A percentile compares a stretch with the other conserved stretches of the same genome.
Conservation (phyloP, 2,797 vertebrate genomes). For the Chiloscyllium punctatum region DNA sequence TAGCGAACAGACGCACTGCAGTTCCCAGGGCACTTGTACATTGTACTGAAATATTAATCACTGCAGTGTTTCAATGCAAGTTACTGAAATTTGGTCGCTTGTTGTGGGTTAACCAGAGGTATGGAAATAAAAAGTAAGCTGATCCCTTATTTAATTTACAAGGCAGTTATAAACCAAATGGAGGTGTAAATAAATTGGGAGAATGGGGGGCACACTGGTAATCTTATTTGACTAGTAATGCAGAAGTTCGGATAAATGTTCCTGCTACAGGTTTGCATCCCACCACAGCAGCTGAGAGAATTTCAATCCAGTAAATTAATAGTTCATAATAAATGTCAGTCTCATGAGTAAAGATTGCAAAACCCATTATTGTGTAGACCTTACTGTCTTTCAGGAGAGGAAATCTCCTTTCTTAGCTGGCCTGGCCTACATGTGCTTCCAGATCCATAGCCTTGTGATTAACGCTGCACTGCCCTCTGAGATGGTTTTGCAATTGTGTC, state of each 20-base stretch:
- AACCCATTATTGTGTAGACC: too few species aligned
- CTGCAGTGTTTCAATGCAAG: background rate
- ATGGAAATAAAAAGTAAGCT: background rate
- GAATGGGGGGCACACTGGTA: background rate
- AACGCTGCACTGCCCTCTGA: too few species aligned
- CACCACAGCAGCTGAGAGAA: background rate
- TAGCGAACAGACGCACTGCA: background rate
- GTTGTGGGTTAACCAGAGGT: background rate
- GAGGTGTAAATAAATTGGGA: too few species aligned
- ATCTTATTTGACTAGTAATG: background rate
- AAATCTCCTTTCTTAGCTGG: too few species aligned
- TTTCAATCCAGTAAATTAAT: background rate
- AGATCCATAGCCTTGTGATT: too few species aligned
- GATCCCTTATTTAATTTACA: background rate
- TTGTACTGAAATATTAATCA: conserved; percentile 32
- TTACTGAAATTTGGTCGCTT: background rate
- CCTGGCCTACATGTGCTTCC: too few species aligned
- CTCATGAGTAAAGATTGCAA: background rate
- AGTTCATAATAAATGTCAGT: too few species aligned
- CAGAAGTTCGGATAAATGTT: background rate
- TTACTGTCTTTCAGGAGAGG: too few species aligned
- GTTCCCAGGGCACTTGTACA: background rate
- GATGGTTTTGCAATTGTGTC: background rate
- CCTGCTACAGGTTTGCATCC: background rate
- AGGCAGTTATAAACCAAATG: background rate